Conservation (phyloP, 2,888 invertebrate genomes). For the Meteorus colon region DNA sequence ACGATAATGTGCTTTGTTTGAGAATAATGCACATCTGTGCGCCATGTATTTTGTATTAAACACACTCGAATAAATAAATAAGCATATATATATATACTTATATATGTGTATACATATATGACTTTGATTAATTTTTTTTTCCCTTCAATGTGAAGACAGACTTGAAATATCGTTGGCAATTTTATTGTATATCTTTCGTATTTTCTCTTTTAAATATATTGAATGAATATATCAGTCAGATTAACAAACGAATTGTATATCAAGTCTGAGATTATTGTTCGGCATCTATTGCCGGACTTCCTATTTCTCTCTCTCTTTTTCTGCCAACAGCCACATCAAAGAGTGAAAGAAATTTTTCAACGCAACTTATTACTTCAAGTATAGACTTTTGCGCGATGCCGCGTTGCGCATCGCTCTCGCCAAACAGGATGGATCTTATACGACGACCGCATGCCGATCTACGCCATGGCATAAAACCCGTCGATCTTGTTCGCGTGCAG, state of each 20-base stretch:
- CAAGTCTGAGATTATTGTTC: not conserved
- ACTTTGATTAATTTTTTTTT: slow-evolving; percentile 2
- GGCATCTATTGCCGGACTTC: not conserved
- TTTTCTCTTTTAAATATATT: not conserved
- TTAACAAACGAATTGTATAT: not conserved
- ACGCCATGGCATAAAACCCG: slow-evolving; percentile 51
- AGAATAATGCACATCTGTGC: not conserved
- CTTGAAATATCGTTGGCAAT: slow-evolving; percentile 11
- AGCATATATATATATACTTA: not conserved
- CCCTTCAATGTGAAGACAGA: slow-evolving; percentile 20
- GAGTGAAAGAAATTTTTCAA: not conserved
- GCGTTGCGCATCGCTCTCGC: not conserved
- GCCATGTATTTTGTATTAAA: not conserved
- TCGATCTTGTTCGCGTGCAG: slow-evolving; percentile 47
- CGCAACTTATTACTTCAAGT: slow-evolving; percentile 16
- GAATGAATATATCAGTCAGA: not conserved
- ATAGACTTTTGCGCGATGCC: not conserved
- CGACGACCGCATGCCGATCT: slow-evolving; percentile 54
- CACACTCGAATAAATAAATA: not conserved
- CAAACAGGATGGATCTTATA: slow-evolving; percentile 16
- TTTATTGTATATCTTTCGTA: slow-evolving; percentile 15
- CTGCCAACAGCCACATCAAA: not conserved
- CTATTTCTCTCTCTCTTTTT: not conserved
- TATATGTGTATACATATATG: not conserved
- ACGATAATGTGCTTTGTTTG: slow-evolving; percentile 23